Conservation (phyloP, 2,888 invertebrate genomes). For the Andrena chrysosceles region DNA sequence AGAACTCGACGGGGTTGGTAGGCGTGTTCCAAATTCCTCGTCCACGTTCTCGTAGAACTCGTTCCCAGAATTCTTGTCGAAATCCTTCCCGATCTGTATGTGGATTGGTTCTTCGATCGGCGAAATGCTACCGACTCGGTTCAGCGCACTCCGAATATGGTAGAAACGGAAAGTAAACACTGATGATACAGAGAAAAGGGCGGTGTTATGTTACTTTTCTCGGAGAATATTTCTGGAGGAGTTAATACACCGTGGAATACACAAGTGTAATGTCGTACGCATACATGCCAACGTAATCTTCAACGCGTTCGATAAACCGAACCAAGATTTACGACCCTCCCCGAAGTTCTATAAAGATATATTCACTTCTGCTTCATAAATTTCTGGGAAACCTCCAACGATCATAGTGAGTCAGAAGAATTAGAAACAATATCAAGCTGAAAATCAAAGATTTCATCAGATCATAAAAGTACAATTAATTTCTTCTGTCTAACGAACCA, state of each 20-base stretch:
- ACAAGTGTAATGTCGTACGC: background rate
- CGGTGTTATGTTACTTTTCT: too few relatives aligned
- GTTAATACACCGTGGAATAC: background rate
- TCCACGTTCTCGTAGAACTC: background rate
- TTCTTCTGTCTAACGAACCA: background rate
- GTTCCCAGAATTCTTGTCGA: background rate
- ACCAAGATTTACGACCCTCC: background rate
- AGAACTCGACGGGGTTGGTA: slow-evolving; percentile 1
- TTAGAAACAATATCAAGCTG: background rate
- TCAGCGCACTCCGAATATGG: too few relatives aligned
- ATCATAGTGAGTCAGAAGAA: background rate
- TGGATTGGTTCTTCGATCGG: too few relatives aligned
- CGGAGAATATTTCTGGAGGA: too few relatives aligned
- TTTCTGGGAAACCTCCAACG: background rate
- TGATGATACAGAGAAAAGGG: too few relatives aligned
- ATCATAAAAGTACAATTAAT: too few relatives aligned
- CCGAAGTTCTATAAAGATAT: slow-evolving; percentile 17
- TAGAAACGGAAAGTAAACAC: too few relatives aligned
- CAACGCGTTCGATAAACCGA: slow-evolving; percentile 4
- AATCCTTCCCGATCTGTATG: background rate
- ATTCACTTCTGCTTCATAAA: slow-evolving; percentile 16
- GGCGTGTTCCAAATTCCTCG: background rate
- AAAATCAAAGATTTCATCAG: background rate
- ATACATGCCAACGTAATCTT: slow-evolving; percentile 42
- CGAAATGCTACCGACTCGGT: too few relatives aligned